Evolutionary conservation across 2,113 vertebrate species (phyloP), one percentile per base, ranked within the genome.

Genomic region (Indicator maculatus): DNA sequence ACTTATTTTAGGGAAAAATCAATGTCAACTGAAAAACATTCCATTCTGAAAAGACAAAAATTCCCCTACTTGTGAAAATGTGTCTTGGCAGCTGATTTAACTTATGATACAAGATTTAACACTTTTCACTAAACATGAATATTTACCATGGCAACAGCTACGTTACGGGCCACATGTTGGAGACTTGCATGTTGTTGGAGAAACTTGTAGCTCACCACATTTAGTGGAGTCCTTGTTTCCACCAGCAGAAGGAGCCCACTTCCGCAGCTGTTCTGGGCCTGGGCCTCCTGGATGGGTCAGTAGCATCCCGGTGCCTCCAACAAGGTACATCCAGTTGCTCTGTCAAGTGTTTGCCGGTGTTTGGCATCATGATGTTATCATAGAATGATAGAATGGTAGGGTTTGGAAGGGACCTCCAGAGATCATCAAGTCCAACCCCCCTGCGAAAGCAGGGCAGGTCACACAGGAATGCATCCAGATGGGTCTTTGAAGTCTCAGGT

Each of bases 71-170:
- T 97, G 97, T 97, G 97, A 97, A 97, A 97, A 97, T 97, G 95
- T 97, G 96, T 95, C 97, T 97, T 95, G 96, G 96, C 89, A 97
- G 97, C 96, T 97, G 97, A 97, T 98, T 97, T 97, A 97, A 95
- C 97, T 98, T 98, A 97, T 97, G 97, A 96, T 96, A 89, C 65
- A 97, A 97, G 97, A 96, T 96, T 98, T 98, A 96, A 97, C 98
- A 98, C 97, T 93, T 98, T 97, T 97, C 93, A 95, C 92, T 97
- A 97, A 98, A 96, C 97, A 97, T 98, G 98, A 98, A 97, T 96
- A 95, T 96, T 98, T 97, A 97, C 98, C 97, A 98, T 97, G 96
- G 97, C 98, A 98, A 98, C 98, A 98, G 96, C 96, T 97, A 88
- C 96, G 97, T 97, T 98, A 95, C 84, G 79, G 92, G 97, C 96